Conservation (phyloP, 2,797 vertebrate genomes). For the Esox masquinongy region DNA sequence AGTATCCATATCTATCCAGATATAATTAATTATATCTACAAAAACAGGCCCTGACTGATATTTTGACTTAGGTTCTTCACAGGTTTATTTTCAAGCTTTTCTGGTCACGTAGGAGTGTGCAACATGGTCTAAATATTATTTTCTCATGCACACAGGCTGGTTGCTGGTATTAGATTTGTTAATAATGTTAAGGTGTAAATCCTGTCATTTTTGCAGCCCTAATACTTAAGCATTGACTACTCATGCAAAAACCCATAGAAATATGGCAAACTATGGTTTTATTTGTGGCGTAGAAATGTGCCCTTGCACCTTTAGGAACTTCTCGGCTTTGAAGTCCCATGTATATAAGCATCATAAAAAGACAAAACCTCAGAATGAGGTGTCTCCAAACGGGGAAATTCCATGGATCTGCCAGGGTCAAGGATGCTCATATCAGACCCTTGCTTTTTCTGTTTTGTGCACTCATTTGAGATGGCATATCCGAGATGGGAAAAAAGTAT, state of each 20-base stretch:
- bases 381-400: not conserved
- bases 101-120: too few species aligned
- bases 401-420: constrained; percentile 1
- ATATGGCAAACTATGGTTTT: not conserved
- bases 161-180: too few species aligned
- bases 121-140: too few species aligned
- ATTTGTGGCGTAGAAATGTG: not conserved
- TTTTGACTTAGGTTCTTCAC: too few species aligned
- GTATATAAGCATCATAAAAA: not conserved
- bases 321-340: too few species aligned
- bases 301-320: not conserved
- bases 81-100: too few species aligned
- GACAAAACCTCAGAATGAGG: not conserved
- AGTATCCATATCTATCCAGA: too few species aligned
- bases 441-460: not conserved
- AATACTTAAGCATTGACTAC: not conserved
- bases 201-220: not conserved
- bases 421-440: constrained; percentile 1
- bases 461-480: too few species aligned
- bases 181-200: not conserved
- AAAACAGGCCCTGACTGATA: too few species aligned
- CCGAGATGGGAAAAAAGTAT: too few species aligned
- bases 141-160: too few species aligned
- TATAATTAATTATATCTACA: too few species aligned
- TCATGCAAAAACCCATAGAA: not conserved